A percentile compares a stretch with the other conserved stretches of the same genome.
These are phyloP conservation scores for Drosophila santomea DNA, from an alignment of 1,140 invertebrate genomes.

Conservation along the genomic window DNA sequence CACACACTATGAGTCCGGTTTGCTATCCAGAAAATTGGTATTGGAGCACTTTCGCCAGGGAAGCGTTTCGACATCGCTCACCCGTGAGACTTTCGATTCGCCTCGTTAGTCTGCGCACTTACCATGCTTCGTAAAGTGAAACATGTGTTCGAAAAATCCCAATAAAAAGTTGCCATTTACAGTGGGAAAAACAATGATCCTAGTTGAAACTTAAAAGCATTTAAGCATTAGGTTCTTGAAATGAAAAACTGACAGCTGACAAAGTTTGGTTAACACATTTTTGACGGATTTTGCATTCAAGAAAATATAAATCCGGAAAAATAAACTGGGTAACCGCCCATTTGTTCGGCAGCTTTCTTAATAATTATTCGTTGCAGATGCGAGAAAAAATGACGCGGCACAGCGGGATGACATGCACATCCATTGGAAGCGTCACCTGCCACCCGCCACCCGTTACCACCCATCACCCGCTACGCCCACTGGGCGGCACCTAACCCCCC, in stretches of 20 bases:
- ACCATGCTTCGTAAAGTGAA: conserved; percentile 1
- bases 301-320: too few species aligned
- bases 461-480: background rate
- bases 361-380: background rate
- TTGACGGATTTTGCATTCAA: too few species aligned
- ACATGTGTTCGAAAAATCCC: background rate
- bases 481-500: background rate
- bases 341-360: background rate
- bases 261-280: too few species aligned
- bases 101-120: conserved; percentile 2
- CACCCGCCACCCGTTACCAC: background rate
- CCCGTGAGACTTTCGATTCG: conserved; percentile 4
- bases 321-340: too few species aligned
- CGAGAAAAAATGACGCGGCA: background rate
- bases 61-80: background rate
- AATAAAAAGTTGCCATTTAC: background rate
- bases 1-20: background rate
- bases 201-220: background rate
- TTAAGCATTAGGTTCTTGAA: background rate
- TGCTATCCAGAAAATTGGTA: background rate
- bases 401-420: conserved; percentile 2
- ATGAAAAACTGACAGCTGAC: too few species aligned
- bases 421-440: background rate
- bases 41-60: background rate
- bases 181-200: background rate